Percentiles rank a stretch among this genome's conserved stretches.
phyloP scores from a whole-genome alignment of 2,113 vertebrate genomes.

The Tragelaphus buxtoni region DNA sequence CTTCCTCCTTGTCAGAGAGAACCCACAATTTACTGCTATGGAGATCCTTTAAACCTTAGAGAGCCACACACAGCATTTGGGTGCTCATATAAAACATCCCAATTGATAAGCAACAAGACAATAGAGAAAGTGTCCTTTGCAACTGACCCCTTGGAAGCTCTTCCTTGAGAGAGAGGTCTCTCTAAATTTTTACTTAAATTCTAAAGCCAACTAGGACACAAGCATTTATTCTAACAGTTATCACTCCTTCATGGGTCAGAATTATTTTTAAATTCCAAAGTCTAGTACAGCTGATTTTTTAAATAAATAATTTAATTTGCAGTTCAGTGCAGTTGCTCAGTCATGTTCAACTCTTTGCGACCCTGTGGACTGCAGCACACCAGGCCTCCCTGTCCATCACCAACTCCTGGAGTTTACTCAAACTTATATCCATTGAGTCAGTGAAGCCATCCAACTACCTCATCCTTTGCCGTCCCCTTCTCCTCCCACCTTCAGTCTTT shows the following conservation, averaged over 20 bases:
- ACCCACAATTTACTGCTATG: neutral
- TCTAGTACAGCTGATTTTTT: neutral
- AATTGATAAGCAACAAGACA: neutral
- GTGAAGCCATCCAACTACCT: neutral
- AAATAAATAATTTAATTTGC: neutral
- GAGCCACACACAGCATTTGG: neutral
- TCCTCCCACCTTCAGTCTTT: neutral
- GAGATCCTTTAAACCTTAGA: neutral
- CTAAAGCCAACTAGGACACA: neutral
- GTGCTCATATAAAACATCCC: neutral
- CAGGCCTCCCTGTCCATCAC: neutral
- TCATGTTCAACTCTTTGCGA: neutral
- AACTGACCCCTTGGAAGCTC: neutral
- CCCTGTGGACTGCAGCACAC: neutral
- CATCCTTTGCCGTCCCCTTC: neutral
- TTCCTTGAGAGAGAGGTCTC: neutral
- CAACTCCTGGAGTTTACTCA: neutral
- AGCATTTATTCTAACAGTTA: neutral
- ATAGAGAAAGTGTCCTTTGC: neutral
- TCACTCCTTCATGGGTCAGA: neutral
- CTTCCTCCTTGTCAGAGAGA: neutral
- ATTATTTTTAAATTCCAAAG: neutral
- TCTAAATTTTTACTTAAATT: neutral
- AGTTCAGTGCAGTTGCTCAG: fast-evolving
- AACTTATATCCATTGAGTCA: neutral